These are phyloP conservation scores for Lampris incognitus DNA, from an alignment of 2,113 vertebrate species.

Conservation along the genomic window DNA sequence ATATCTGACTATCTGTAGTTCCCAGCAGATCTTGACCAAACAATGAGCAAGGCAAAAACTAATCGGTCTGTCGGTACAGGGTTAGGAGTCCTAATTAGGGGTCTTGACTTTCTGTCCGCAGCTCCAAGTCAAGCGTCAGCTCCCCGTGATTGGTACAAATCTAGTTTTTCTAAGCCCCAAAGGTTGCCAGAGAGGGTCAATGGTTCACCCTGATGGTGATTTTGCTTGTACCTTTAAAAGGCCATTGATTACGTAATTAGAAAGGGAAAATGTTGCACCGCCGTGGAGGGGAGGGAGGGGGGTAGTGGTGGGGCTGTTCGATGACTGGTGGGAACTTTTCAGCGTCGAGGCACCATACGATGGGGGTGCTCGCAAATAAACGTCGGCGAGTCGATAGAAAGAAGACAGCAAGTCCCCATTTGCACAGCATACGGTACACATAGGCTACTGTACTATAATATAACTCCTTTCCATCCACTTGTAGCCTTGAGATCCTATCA, in stretches of 20 bases:
- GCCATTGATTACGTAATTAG: constrained; percentile 85
- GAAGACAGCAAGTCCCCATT: background rate
- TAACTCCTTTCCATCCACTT: background rate
- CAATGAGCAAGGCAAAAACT: constrained; percentile 80
- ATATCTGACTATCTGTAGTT: constrained; percentile 81
- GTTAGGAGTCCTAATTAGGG: constrained; percentile 76
- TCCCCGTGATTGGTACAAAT: constrained; percentile 78
- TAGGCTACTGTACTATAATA: background rate
- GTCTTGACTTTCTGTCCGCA: constrained; percentile 76
- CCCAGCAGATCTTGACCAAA: constrained; percentile 87
- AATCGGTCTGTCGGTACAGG: constrained; percentile 83
- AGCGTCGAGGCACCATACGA: background rate
- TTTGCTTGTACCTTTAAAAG: constrained; percentile 83
- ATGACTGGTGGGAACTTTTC: constrained; percentile 68
- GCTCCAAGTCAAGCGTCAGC: constrained; percentile 81
- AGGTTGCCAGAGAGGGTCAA: constrained; percentile 83
- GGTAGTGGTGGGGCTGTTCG: constrained; percentile 33
- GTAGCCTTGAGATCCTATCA: background rate
- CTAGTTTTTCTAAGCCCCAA: constrained; percentile 76
- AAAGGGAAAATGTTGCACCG: constrained; percentile 62
- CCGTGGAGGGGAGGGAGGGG: constrained; percentile 31
- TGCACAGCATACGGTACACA: background rate
- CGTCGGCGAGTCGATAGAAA: background rate
- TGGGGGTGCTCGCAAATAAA: background rate
- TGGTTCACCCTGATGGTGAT: constrained; percentile 76